phyloP scores from a whole-genome alignment of 2,113 vertebrate species.

The Struthio camelus region DNA sequence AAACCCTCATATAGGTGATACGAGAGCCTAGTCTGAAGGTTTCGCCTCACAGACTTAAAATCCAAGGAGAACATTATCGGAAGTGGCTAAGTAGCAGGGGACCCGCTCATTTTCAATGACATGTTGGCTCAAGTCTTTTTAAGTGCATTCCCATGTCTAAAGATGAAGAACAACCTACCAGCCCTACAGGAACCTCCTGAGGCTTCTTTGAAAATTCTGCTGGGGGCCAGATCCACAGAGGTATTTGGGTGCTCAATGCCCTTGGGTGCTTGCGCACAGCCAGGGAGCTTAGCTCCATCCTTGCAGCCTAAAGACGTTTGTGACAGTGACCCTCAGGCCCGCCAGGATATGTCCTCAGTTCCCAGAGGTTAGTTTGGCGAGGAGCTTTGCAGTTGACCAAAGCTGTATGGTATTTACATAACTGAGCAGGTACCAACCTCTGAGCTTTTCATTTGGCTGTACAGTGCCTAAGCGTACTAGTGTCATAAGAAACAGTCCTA shows the following conservation, averaged over 20 bases:
- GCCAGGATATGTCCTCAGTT: background rate
- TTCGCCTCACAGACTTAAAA: background rate
- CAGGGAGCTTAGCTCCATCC: background rate
- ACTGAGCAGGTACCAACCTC: background rate
- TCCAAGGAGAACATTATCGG: background rate
- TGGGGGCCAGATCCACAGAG: background rate
- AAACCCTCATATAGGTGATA: background rate
- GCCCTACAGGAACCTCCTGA: background rate
- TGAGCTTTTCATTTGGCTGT: background rate
- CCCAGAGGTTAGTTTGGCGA: background rate
- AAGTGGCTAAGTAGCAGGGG: background rate
- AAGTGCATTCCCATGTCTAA: background rate
- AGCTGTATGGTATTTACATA: background rate
- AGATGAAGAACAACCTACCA: background rate
- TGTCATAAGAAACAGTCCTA: background rate
- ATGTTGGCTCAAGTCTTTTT: background rate
- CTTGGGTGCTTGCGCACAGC: background rate
- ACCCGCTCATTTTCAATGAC: rapidly evolving
- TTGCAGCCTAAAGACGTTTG: rapidly evolving
- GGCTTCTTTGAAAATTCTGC: background rate
- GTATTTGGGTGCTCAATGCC: background rate
- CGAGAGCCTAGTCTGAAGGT: background rate
- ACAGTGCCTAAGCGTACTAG: background rate
- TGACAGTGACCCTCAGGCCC: background rate
- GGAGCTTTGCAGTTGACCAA: background rate